Evolutionary conservation across 2,888 invertebrate species (phyloP), one percentile per base, ranked within the genome.

Genomic region (Gnatocerus cornutus): DNA sequence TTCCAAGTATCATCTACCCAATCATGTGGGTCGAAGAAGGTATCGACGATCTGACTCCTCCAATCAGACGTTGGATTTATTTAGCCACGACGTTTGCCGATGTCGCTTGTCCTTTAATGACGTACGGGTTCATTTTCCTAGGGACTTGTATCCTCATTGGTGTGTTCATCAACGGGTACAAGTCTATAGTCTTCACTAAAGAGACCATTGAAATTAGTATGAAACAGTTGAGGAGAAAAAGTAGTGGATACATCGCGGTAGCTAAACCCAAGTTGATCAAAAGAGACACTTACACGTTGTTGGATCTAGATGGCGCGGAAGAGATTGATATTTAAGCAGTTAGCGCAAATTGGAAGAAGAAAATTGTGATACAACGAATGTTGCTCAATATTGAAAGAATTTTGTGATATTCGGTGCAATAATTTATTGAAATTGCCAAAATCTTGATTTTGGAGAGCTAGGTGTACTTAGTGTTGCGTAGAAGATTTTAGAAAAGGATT

Each of bases 11-110:
- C 58, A 88, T 93, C 5, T 94, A 95, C 81, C 95, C 96, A 0
- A 90, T 95, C 41, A 94, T 95, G 92, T 95, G 95, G 95, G 77
- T 95, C 1, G 95, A 96, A 84, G 95, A 96, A 90, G 95, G 95
- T 8, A 89, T 95, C 43, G 92, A 92, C 59, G 94, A 94, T 74
- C 82, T 95, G 5, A 89, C 93, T 0, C 92, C 93, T 0, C 86
- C 92, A n/a, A 94, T 95, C 64, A 89, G 92, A 80, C 87, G 93
- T 14, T 94, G 93, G 93, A 89, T 95, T 13, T 95, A 91, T 84
- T 81, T 95, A 45, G 92, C 92, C 10, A 95, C 95, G 1, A 92
- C 93, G 0, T 89, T 95, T 71, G 92, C 90, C 0, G 94, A 94
- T 10, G 84, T 91, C 21, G 89, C 91, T 0, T 91, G 89, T 12